Conservation (phyloP, 1,140 invertebrate genomes). For the Muscidifurax raptorellus region DNA sequence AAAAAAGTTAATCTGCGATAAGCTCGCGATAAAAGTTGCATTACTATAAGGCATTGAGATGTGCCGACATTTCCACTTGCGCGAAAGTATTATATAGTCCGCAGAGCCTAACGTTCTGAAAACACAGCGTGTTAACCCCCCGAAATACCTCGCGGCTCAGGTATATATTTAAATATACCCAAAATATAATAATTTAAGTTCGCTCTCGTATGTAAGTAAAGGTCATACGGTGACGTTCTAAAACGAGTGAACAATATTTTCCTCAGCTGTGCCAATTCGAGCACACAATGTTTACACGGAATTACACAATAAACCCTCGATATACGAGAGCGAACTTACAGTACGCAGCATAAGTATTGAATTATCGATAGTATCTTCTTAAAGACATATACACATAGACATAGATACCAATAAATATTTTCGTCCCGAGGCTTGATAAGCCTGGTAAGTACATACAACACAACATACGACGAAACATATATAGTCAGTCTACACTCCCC, state of each 20-base stretch:
- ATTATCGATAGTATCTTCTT: background rate
- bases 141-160: too few species aligned
- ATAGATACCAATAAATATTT: background rate
- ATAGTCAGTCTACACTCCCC: too few species aligned
- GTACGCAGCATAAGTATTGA: background rate
- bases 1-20: background rate
- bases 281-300: background rate
- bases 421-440: background rate
- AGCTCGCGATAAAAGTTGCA: background rate
- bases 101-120: too few species aligned
- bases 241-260: background rate
- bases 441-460: too few species aligned
- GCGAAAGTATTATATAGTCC: background rate
- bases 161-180: background rate
- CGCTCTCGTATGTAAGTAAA: background rate
- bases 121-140: too few species aligned
- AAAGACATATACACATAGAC: background rate
- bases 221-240: background rate
- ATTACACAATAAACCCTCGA: background rate
- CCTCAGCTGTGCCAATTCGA: background rate
- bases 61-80: background rate
- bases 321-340: background rate
- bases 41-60: too few species aligned
- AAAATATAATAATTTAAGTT: background rate
- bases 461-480: too few species aligned